These are phyloP conservation scores for Branchinecta lynchi DNA, from an alignment of 1,140 invertebrate genomes.

Conservation along the genomic window DNA sequence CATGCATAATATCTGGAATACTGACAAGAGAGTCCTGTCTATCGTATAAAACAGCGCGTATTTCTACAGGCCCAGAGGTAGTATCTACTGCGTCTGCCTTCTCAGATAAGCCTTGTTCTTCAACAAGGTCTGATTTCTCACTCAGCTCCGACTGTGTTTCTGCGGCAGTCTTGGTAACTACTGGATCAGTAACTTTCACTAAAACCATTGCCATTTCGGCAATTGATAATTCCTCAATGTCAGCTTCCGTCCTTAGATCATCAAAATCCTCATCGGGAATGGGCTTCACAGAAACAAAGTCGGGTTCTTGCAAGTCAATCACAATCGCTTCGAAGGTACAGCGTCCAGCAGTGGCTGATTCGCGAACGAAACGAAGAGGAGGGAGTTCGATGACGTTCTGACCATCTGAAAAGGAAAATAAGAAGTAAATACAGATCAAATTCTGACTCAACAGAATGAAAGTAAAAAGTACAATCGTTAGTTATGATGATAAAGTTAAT, in stretches of 20 bases:
- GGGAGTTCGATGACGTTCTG: constrained; percentile 74
- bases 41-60: not conserved
- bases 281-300: constrained; percentile 17
- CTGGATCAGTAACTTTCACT: not conserved
- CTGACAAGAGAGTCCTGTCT: constrained; percentile 7
- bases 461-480: too few species aligned
- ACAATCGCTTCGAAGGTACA: constrained; percentile 76
- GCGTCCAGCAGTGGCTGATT: constrained; percentile 69
- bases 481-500: too few species aligned
- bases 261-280: constrained; percentile 17
- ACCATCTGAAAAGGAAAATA: constrained; percentile 34
- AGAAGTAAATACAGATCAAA: not conserved
- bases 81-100: not conserved
- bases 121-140: not conserved
- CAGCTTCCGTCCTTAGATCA: constrained; percentile 49
- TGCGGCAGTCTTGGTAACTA: not conserved
- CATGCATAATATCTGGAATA: not conserved
- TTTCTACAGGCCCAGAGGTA: not conserved
- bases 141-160: not conserved
- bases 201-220: constrained; percentile 38
- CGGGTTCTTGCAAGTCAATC: constrained; percentile 48
- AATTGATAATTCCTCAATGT: constrained; percentile 62
- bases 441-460: too few species aligned
- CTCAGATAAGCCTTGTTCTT: not conserved
- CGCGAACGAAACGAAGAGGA: constrained; percentile 67